phyloP scores from a whole-genome alignment of 2,888 invertebrate species.

The Linyphia triangularis region DNA sequence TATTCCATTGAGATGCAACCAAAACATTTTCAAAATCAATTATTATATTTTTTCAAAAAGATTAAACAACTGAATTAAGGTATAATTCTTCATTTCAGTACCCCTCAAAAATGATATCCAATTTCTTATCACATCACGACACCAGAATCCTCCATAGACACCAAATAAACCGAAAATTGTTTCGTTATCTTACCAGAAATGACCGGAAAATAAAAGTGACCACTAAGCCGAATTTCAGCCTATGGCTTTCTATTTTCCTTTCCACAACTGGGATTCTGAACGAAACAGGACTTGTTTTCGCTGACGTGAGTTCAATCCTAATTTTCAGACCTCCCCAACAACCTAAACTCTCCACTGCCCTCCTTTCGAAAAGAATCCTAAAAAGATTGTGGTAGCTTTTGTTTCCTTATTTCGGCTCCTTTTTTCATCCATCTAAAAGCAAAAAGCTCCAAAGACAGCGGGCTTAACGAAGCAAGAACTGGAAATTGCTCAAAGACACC shows the following conservation, averaged over 20 bases:
- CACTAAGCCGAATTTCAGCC: constrained; percentile 15
- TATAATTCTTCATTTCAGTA: too few relatives aligned
- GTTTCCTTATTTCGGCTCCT: background rate
- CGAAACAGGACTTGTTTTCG: constrained; percentile 50
- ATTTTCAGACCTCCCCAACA: constrained; percentile 40
- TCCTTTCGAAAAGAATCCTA: constrained; percentile 20
- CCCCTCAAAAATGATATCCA: too few relatives aligned
- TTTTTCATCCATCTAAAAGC: constrained; percentile 2
- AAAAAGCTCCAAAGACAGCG: background rate
- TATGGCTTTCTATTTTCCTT: background rate
- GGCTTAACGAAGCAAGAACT: constrained; percentile 48
- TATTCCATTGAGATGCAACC: too few relatives aligned
- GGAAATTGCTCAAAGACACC: constrained; percentile 35
- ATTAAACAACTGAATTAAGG: too few relatives aligned
- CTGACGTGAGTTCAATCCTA: constrained; percentile 67
- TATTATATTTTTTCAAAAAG: too few relatives aligned
- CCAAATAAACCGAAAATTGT: background rate
- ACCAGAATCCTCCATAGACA: too few relatives aligned
- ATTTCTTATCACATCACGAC: too few relatives aligned
- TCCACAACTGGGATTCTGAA: background rate
- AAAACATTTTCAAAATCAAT: too few relatives aligned
- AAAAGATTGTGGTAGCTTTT: constrained; percentile 40
- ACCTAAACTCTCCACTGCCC: background rate
- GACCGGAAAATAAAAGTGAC: constrained; percentile 5
- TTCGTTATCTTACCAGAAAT: background rate